A percentile compares a stretch with the other conserved stretches of the same genome.
phyloP scores from a whole-genome alignment of 2,888 invertebrate species.

The Acrobasis suavella region DNA sequence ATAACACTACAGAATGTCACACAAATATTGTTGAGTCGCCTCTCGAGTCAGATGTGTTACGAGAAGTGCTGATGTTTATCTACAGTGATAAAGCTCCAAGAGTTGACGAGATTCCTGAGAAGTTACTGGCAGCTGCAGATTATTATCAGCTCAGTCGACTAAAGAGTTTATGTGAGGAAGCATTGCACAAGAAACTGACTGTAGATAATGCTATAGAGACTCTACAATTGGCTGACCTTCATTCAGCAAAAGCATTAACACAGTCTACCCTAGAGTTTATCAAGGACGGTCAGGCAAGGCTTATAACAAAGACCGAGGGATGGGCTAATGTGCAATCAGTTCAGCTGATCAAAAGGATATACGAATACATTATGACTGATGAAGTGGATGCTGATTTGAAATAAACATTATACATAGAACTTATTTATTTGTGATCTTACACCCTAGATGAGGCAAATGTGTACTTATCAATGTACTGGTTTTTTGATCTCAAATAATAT shows the following conservation, averaged over 20 bases:
- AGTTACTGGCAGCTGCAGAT: conserved; percentile 70
- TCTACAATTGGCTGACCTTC: conserved; percentile 67
- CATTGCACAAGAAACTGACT: conserved; percentile 68
- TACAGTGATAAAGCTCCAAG: conserved; percentile 73
- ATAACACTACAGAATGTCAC: conserved; percentile 67
- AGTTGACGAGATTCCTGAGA: conserved; percentile 72
- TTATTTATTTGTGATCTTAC: background rate
- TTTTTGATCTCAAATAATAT: too few relatives aligned
- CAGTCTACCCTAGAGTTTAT: conserved; percentile 69
- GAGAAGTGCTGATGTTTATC: conserved; percentile 67
- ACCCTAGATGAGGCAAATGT: background rate
- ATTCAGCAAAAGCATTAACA: conserved; percentile 65
- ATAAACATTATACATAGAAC: conserved; percentile 29
- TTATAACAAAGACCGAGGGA: conserved; percentile 70
- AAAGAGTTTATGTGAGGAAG: conserved; percentile 71
- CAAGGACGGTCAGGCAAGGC: conserved; percentile 70
- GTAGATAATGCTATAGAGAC: conserved; percentile 75
- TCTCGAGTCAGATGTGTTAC: conserved; percentile 64
- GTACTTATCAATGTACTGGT: too few relatives aligned
- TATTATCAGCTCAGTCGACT: conserved; percentile 69
- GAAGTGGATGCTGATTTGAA: conserved; percentile 64
- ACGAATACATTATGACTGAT: conserved; percentile 71
- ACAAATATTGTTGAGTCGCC: conserved; percentile 69
- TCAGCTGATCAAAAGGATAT: conserved; percentile 68
- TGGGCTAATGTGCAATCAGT: conserved; percentile 71